These are phyloP conservation scores for Poeciliopsis gracilis DNA, from an alignment of 2,797 vertebrate genomes.

Conservation along the genomic window DNA sequence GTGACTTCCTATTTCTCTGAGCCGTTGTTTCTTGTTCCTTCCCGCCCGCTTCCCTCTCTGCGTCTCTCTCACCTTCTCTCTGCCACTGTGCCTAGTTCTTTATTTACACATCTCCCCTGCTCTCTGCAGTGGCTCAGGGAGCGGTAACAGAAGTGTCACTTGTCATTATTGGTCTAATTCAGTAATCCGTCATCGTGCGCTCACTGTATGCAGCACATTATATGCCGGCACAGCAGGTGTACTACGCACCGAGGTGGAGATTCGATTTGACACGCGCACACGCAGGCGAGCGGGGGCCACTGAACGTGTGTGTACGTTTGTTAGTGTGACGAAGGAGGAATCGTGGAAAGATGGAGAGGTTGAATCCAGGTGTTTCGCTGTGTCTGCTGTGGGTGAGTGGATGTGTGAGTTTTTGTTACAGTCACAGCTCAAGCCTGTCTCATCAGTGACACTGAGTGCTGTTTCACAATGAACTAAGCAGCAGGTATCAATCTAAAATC, in stretches of 20 bases:
- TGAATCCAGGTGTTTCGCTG: constrained; percentile 51
- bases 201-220: constrained; percentile 82
- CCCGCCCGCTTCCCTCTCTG: constrained; percentile 31
- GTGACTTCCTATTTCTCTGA: constrained; percentile 66
- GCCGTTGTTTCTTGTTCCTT: constrained; percentile 43
- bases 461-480: not conserved
- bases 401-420: constrained; percentile 26
- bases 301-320: constrained; percentile 20
- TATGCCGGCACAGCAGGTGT: constrained; percentile 83
- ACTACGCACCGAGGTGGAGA: constrained; percentile 80
- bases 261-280: constrained; percentile 83
- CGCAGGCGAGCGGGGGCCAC: constrained; percentile 66
- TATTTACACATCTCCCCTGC: constrained; percentile 79
- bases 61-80: constrained; percentile 46
- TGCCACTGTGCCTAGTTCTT: constrained; percentile 72
- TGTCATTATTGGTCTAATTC: constrained; percentile 89
- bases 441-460: constrained; percentile 4
- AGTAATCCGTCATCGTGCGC: constrained; percentile 86
- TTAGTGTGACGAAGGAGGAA: constrained; percentile 39
- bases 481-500: not conserved
- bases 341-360: constrained; percentile 53
- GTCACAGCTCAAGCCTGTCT: constrained; percentile 41
- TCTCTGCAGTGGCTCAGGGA: constrained; percentile 84
- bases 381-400: constrained; percentile 13
- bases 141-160: constrained; percentile 89